These are phyloP conservation scores for Andrena camellia DNA, from an alignment of 2,888 invertebrate species.

Conservation along the genomic window DNA sequence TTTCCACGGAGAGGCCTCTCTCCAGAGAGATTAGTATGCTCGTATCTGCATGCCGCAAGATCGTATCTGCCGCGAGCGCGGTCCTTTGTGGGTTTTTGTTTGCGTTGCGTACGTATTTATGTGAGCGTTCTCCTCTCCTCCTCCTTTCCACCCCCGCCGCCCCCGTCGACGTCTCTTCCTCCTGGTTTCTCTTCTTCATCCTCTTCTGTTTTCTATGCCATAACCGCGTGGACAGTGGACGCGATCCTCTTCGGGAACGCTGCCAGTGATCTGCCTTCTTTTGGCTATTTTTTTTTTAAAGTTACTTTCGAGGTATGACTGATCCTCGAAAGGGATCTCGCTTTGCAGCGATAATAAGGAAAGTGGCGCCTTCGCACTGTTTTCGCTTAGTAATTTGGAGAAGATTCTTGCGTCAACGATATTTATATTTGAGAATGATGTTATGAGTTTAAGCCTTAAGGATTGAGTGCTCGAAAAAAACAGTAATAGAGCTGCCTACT, in stretches of 20 bases:
- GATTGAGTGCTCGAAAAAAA: no score
- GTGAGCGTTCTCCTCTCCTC: constrained; percentile 75
- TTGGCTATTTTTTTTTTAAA: constrained; percentile 58
- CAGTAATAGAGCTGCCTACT: no score
- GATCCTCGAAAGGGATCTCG: not conserved
- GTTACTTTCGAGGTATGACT: not conserved
- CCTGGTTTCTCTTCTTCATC: constrained; percentile 13
- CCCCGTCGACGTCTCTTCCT: constrained; percentile 27
- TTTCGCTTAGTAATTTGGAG: no score
- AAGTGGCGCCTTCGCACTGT: no score
- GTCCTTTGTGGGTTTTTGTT: constrained; percentile 83
- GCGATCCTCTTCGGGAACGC: constrained; percentile 62
- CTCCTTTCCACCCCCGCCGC: constrained; percentile 51
- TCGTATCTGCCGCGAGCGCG: constrained; percentile 83
- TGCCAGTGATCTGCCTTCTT: constrained; percentile 78
- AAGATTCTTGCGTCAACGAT: no score
- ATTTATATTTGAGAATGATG: no score
- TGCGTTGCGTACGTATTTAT: constrained; percentile 82
- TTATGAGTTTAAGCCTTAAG: no score
- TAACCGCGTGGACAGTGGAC: constrained; percentile 51
- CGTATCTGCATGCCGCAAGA: constrained; percentile 84
- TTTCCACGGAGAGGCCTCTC: constrained; percentile 69
- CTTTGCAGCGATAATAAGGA: not conserved
- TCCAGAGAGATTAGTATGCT: constrained; percentile 82
- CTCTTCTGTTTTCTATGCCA: constrained; percentile 34